A percentile compares a stretch with the other conserved stretches of the same genome.
These are phyloP conservation scores for Abramis brama DNA, from an alignment of 2,113 vertebrate species.

Conservation along the genomic window DNA sequence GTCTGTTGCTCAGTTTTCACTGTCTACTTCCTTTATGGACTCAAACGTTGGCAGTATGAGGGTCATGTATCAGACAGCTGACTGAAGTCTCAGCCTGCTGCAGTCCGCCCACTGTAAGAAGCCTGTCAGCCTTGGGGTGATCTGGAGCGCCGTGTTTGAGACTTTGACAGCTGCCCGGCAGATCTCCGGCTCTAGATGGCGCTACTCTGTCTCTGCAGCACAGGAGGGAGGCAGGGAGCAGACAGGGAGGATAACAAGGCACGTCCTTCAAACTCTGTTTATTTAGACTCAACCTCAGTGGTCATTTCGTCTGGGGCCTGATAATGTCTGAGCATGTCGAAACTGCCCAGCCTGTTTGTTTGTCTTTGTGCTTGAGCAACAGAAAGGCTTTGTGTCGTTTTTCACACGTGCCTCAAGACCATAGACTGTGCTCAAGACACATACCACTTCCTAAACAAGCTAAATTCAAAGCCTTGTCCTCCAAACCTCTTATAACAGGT, in stretches of 20 bases:
- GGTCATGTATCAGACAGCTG: slow-evolving; percentile 36
- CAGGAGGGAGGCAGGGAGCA: slow-evolving; percentile 27
- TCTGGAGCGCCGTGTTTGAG: background rate
- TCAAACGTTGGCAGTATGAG: slow-evolving; percentile 31
- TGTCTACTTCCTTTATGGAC: slow-evolving; percentile 14
- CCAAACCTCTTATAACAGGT: background rate
- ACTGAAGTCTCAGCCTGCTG: background rate
- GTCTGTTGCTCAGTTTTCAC: background rate
- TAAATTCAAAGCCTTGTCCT: background rate
- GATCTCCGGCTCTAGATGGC: slow-evolving; percentile 35
- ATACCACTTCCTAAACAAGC: background rate
- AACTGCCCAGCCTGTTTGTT: background rate
- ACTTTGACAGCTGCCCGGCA: background rate
- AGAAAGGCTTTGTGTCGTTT: background rate
- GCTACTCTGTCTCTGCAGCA: slow-evolving; percentile 7
- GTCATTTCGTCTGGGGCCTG: slow-evolving; percentile 45
- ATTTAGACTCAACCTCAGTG: slow-evolving; percentile 35
- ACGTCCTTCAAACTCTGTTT: slow-evolving; percentile 26
- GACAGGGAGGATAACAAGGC: slow-evolving; percentile 11
- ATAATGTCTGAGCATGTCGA: slow-evolving; percentile 7
- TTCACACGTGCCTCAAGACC: slow-evolving; percentile 10
- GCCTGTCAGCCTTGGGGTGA: slow-evolving; percentile 3
- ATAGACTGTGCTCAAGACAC: background rate
- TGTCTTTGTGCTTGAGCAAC: slow-evolving; percentile 14
- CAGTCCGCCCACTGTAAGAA: slow-evolving; percentile 7